phyloP scores from a whole-genome alignment of 2,888 invertebrate genomes.

The Junonia oenone region DNA sequence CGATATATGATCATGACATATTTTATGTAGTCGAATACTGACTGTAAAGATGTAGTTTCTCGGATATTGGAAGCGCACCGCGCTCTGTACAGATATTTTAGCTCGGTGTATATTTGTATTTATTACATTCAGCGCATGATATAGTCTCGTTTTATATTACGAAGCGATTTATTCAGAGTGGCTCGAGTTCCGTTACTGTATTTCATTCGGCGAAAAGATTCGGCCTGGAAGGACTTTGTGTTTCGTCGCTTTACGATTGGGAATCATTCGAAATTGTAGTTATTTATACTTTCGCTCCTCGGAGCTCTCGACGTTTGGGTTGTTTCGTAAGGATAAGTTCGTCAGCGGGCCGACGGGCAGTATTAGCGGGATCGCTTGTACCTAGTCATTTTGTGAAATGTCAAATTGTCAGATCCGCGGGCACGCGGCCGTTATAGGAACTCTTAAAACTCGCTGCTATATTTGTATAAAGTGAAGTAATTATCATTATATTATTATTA shows the following conservation, averaged over 20 bases:
- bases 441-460: constrained; percentile 88
- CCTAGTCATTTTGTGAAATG: constrained; percentile 80
- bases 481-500: constrained; percentile 73
- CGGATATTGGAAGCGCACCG: constrained; percentile 48
- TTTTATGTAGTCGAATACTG: constrained; percentile 63
- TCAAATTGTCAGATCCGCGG: constrained; percentile 75
- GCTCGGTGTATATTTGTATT: constrained; percentile 62
- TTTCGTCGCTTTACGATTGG: constrained; percentile 41
- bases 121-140: constrained; percentile 54
- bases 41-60: constrained; percentile 59
- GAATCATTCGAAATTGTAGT: constrained; percentile 55
- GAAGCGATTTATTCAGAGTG: constrained; percentile 69
- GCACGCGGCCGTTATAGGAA: constrained; percentile 83
- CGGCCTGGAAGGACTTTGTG: constrained; percentile 42
- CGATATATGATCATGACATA: constrained; percentile 68
- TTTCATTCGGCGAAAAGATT: constrained; percentile 61
- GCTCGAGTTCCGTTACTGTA: constrained; percentile 75
- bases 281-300: constrained; percentile 40
- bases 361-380: constrained; percentile 56
- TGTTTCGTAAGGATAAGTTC: constrained; percentile 61
- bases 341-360: constrained; percentile 37
- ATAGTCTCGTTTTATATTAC: constrained; percentile 51
- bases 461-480: constrained; percentile 83
- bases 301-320: constrained; percentile 46
- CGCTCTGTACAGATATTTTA: constrained; percentile 58